Evolutionary conservation across 2,888 invertebrate genomes (phyloP).

Genomic region (Cephus spinipes): DNA sequence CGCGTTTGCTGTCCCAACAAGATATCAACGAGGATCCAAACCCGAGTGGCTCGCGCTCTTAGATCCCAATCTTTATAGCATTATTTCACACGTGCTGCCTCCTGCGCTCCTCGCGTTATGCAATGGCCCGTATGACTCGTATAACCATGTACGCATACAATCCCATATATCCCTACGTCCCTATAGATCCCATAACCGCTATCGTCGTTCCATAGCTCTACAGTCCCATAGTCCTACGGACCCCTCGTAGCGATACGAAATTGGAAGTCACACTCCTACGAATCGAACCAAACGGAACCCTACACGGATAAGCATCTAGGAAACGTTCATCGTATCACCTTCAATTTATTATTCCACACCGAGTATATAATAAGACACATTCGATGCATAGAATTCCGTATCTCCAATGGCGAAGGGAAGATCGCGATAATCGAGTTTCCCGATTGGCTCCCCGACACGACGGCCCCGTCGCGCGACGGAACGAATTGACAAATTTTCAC

Average conservation of each 20-base stretch:
- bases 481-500: conserved; percentile 10
- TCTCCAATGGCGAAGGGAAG: background rate
- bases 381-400: background rate
- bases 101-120: conserved; percentile 13
- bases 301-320: conserved; percentile 31
- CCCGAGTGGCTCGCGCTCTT: background rate
- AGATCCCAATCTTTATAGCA: conserved; percentile 24
- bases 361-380: background rate
- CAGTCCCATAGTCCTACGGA: conserved; percentile 14
- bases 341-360: conserved; percentile 1
- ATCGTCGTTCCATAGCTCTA: conserved; percentile 16
- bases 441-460: background rate
- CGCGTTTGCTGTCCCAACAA: conserved; percentile 4
- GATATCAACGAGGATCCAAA: background rate
- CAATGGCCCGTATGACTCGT: conserved; percentile 9
- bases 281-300: conserved; percentile 8
- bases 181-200: background rate
- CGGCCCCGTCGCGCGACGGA: background rate
- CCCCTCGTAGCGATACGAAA: conserved; percentile 24
- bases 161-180: background rate
- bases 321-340: conserved; percentile 12
- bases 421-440: background rate
- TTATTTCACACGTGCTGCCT: conserved; percentile 26
- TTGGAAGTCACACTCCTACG: conserved; percentile 11
- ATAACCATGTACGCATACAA: background rate